phyloP scores from a whole-genome alignment of 1,140 invertebrate genomes.

The Helicoverpa armigera region DNA sequence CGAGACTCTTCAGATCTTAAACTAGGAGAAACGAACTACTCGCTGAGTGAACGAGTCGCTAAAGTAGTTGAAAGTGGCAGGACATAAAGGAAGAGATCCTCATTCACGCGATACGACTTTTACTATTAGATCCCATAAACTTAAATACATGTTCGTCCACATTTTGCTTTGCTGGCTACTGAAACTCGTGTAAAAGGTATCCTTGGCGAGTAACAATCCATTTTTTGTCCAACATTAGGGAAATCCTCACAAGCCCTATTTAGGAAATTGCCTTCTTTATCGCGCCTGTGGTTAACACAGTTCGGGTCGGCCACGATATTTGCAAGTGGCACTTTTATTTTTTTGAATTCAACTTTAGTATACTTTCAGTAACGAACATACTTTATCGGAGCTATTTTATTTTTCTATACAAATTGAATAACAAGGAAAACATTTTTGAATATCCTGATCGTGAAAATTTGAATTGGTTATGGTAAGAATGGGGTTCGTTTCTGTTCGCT shows the following conservation, averaged over 20 bases:
- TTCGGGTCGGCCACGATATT: conserved; percentile 55
- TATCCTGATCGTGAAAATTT: conserved; percentile 31
- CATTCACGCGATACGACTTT: conserved; percentile 35
- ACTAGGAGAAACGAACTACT: conserved; percentile 29
- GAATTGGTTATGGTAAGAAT: conserved; percentile 36
- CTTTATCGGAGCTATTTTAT: conserved; percentile 43
- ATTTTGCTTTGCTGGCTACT: conserved; percentile 15
- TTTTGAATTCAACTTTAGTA: conserved; percentile 52
- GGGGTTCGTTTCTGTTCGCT: conserved; percentile 17
- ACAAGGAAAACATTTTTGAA: conserved; percentile 26
- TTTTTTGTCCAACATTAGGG: conserved; percentile 76
- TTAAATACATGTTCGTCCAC: conserved; percentile 25
- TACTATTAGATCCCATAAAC: conserved; percentile 26
- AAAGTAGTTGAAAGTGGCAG: conserved; percentile 36
- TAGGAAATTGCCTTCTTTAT: conserved; percentile 81
- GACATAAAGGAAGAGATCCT: conserved; percentile 39
- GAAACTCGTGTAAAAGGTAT: conserved; percentile 47
- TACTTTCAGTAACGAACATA: conserved; percentile 37
- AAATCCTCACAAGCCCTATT: conserved; percentile 77
- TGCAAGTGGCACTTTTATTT: conserved; percentile 55
- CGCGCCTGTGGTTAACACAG: conserved; percentile 68
- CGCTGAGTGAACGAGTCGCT: conserved; percentile 12
- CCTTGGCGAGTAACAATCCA: conserved; percentile 67
- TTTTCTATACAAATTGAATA: conserved; percentile 49
- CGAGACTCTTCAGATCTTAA: conserved; percentile 27